Evolutionary conservation across 2,113 vertebrate genomes (phyloP).

Genomic region (Pseudopodoces humilis): DNA sequence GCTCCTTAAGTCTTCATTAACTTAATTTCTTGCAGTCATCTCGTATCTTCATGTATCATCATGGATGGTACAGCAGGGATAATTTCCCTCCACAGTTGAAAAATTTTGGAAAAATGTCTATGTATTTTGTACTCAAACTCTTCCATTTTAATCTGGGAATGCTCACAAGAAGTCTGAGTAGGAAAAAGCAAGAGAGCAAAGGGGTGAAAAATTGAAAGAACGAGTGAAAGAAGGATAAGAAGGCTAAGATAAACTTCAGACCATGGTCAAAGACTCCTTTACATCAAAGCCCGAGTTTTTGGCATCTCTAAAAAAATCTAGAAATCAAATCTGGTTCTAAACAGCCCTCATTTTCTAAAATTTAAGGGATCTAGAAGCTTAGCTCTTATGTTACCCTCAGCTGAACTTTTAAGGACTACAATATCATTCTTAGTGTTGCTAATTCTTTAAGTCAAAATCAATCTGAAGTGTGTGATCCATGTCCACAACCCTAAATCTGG

Average conservation of each 20-base stretch:
- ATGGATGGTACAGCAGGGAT: not conserved
- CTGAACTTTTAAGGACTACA: not conserved
- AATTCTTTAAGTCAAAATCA: not conserved
- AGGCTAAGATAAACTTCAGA: not conserved
- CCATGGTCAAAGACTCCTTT: not conserved
- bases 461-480: not conserved
- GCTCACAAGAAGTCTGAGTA: not conserved
- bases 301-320: not conserved
- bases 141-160: not conserved
- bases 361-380: not conserved
- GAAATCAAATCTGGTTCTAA: not conserved
- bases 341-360: not conserved
- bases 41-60: not conserved
- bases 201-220: not conserved
- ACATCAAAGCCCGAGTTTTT: not conserved
- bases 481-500: not conserved
- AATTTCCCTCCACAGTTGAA: not conserved
- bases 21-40: not conserved
- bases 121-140: not conserved
- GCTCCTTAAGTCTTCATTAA: not conserved
- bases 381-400: not conserved
- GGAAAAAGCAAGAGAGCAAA: not conserved
- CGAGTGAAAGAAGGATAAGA: not conserved
- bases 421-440: not conserved
- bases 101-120: not conserved